These are phyloP conservation scores for Lasioglossum villosulum DNA, from an alignment of 2,888 invertebrate species.

Conservation along the genomic window DNA sequence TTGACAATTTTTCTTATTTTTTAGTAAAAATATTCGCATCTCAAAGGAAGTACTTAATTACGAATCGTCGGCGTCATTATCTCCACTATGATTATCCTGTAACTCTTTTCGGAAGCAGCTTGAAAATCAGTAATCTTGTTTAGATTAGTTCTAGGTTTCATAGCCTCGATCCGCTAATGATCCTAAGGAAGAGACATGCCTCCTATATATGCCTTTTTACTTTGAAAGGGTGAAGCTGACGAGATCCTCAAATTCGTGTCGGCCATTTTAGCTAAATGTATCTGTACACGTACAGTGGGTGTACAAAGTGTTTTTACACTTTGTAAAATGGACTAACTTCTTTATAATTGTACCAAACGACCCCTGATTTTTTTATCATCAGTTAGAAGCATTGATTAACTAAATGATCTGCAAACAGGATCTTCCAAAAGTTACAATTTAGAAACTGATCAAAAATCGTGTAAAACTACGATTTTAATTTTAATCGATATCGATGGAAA, in stretches of 20 bases:
- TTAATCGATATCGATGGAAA: too few relatives aligned
- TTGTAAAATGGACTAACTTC: too few relatives aligned
- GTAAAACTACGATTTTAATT: too few relatives aligned
- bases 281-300: neutral
- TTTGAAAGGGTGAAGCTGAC: neutral
- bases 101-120: neutral
- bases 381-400: too few relatives aligned
- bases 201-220: conserved; percentile 21
- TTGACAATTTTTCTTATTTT: neutral
- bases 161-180: neutral
- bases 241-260: neutral
- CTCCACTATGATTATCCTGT: too few relatives aligned
- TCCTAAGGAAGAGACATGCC: conserved; percentile 23
- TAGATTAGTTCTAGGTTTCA: neutral
- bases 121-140: neutral
- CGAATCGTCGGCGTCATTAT: too few relatives aligned
- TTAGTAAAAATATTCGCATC: neutral
- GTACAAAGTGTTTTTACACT: too few relatives aligned
- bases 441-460: too few relatives aligned
- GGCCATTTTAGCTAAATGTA: conserved; percentile 2
- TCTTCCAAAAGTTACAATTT: too few relatives aligned
- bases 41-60: neutral
- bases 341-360: too few relatives aligned
- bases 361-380: too few relatives aligned
- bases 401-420: too few relatives aligned